A percentile compares a stretch with the other conserved stretches of the same genome.
Conservation (phyloP, 2,113 vertebrate species). For the Oncorhynchus kisutch region DNA sequence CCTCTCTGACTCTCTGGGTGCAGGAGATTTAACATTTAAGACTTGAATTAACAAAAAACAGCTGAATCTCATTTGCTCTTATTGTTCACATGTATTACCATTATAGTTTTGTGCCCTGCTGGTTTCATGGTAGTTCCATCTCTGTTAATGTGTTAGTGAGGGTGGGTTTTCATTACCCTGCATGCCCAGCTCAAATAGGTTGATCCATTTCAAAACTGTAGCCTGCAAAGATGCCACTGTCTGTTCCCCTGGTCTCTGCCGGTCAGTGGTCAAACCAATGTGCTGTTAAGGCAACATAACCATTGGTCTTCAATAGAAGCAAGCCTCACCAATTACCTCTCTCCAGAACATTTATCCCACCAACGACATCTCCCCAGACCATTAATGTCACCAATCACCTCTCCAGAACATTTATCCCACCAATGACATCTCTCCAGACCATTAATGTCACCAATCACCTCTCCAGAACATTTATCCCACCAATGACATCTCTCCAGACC, state of each 20-base stretch:
- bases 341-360: background rate
- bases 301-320: slow-evolving; percentile 12
- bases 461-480: no score
- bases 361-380: no score
- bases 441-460: no score
- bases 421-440: no score
- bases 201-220: background rate
- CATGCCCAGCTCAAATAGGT: background rate
- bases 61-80: background rate
- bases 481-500: no score
- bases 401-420: no score
- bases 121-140: no score
- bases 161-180: background rate
- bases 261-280: no score
- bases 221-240: background rate
- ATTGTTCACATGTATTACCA: no score
- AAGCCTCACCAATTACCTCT: slow-evolving; percentile 12
- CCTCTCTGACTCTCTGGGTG: background rate
- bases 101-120: no score
- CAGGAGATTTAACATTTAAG: background rate
- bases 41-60: background rate
- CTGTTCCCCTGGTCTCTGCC: background rate
- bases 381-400: no score
- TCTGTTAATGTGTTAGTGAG: no score
- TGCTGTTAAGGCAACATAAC: background rate